phyloP scores from a whole-genome alignment of 1,140 invertebrate species.

The Cyclina sinensis region DNA sequence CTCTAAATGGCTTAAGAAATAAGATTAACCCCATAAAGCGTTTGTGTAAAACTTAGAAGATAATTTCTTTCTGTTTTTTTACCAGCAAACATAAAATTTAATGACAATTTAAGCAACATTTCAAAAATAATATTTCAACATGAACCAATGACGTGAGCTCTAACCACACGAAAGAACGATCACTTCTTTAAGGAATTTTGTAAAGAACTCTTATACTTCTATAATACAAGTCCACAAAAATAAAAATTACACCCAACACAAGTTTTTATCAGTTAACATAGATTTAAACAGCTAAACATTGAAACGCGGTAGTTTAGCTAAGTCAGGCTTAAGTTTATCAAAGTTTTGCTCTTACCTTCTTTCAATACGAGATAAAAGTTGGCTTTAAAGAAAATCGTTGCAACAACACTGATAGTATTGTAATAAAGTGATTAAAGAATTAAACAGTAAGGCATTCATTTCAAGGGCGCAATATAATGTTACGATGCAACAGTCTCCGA shows the following conservation, averaged over 20 bases:
- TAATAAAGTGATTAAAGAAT: background rate
- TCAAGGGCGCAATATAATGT: too few species aligned
- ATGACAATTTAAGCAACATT: too few species aligned
- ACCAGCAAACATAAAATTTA: too few species aligned
- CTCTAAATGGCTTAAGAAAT: background rate
- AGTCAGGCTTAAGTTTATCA: slow-evolving; percentile 24
- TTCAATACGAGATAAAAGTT: slow-evolving; percentile 39
- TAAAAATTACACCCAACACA: background rate
- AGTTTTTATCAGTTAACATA: background rate
- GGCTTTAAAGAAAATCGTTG: slow-evolving; percentile 6
- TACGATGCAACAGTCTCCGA: too few species aligned
- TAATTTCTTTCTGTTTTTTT: too few species aligned
- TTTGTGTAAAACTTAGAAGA: too few species aligned
- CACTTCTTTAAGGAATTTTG: background rate
- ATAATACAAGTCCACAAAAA: too few species aligned
- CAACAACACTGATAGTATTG: slow-evolving; percentile 27
- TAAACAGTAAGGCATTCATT: background rate
- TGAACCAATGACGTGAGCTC: background rate
- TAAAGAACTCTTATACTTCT: background rate
- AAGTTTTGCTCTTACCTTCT: background rate
- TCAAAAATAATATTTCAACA: background rate
- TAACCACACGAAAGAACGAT: background rate
- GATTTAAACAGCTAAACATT: background rate
- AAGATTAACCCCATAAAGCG: background rate
- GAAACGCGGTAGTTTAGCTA: slow-evolving; percentile 9